Conservation (phyloP, 2,113 vertebrate genomes). For the Jacana jacana region DNA sequence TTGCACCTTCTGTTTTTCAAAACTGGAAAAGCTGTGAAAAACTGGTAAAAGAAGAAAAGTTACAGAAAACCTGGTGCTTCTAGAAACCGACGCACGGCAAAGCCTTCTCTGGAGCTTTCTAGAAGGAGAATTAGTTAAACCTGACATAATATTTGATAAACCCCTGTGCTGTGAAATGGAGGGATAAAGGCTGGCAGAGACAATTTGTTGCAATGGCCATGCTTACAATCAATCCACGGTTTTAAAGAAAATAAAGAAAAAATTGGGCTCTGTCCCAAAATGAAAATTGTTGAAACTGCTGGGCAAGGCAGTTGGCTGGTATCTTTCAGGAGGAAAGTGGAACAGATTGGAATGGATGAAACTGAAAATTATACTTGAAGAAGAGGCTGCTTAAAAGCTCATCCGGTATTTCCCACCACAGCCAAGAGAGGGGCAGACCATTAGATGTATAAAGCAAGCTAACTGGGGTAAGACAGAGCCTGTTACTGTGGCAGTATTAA, state of each 20-base stretch:
- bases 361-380: background rate
- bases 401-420: background rate
- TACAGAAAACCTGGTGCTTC: background rate
- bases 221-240: background rate
- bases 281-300: background rate
- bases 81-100: background rate
- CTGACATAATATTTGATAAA: background rate
- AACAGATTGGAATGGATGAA: background rate
- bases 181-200: background rate
- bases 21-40: background rate
- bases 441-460: background rate
- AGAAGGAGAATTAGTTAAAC: background rate
- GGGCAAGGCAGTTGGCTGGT: background rate
- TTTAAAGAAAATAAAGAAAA: slow-evolving; percentile 25
- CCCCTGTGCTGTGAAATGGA: background rate
- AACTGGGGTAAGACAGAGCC: background rate
- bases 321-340: background rate
- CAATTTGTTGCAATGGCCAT: background rate
- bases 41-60: background rate
- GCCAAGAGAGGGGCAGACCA: background rate
- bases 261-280: background rate
- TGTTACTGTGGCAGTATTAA: background rate
- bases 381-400: background rate
- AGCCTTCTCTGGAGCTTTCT: background rate
- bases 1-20: background rate